phyloP scores from a whole-genome alignment of 2,113 vertebrate genomes.

The Silurus meridionalis region DNA sequence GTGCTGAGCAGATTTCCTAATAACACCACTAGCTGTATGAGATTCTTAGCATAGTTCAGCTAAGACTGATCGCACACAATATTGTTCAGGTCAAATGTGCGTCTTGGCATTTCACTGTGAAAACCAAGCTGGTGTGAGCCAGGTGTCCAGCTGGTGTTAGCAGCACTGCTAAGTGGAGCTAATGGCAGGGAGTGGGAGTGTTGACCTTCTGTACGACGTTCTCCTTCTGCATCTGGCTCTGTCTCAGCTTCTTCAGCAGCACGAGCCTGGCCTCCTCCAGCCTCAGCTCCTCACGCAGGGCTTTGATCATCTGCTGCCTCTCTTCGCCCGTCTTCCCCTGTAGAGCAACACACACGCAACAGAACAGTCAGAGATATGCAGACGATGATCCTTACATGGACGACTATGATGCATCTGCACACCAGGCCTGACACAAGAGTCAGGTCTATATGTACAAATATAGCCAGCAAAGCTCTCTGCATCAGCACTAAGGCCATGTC shows the following conservation, averaged over 20 bases:
- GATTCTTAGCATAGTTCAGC: background rate
- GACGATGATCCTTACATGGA: slow-evolving; percentile 7
- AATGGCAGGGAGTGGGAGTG: background rate
- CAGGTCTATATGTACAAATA: slow-evolving; percentile 7
- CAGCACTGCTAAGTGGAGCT: background rate
- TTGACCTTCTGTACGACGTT: slow-evolving; percentile 94
- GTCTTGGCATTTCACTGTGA: slow-evolving; percentile 17
- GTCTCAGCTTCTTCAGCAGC: slow-evolving; percentile 91
- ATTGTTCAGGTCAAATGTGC: slow-evolving; percentile 7
- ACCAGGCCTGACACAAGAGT: background rate
- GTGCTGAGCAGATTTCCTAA: background rate
- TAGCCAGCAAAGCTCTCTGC: background rate
- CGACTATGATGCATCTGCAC: slow-evolving; percentile 26
- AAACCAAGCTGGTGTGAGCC: background rate
- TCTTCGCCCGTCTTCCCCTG: slow-evolving; percentile 91
- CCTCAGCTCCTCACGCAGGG: slow-evolving; percentile 90
- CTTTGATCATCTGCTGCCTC: slow-evolving; percentile 93
- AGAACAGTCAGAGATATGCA: slow-evolving; percentile 5
- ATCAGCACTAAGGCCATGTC: background rate
- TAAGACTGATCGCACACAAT: slow-evolving; percentile 5
- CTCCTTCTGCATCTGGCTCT: slow-evolving; percentile 97
- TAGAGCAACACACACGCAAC: slow-evolving; percentile 32
- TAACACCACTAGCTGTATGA: background rate
- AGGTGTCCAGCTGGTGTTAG: slow-evolving; percentile 21
- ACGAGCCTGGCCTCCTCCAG: slow-evolving; percentile 93